Evolutionary conservation across 2,797 vertebrate genomes (phyloP), one percentile per base, ranked within the genome.

Genomic region (Huso huso): DNA sequence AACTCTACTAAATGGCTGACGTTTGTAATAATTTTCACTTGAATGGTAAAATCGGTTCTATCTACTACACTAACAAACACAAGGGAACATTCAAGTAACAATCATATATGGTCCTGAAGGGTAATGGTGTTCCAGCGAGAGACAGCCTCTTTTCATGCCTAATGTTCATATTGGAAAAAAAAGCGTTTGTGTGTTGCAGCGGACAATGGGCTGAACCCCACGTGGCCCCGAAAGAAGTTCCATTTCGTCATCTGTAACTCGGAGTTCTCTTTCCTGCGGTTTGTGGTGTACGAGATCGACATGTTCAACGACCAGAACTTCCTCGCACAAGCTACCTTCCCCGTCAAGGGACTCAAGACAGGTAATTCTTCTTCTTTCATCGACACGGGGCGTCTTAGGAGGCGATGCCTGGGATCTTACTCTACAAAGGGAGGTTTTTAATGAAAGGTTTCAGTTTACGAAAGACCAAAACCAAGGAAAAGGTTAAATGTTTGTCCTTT

Each of bases 281-380:
- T 99, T 0, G 96, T 93, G 76, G 97, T 99, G 3, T 96, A 99
- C 0, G 97, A 99, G 78, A 97, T 99, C n/a, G 97, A 99, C 87
- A 98, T 99, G 93, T 99, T 99, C 85, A 99, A 85, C 0, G 97
- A 99, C 6, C 96, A 95, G 83, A 99, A 99, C 81, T 99, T 99
- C 82, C 79, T 99, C 79, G 96, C 97, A 64, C 96, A 99, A 81
- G 96, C 96, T 58, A 97, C 95, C 1, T 96, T 98, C 82, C 91
- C 91, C 8, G 92, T 99, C 67, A 93, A 90, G 75, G 88, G 94
- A 77, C 89, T 99, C 57, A 98, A 97, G 83, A 93, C 92, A 60
- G 97, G 97, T 99, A 84, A 6, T 4, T 12, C 1, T 48, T 23
- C 8, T 13, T 49, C 9, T 10, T 6, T 7, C n/a, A 3, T 9